Percentiles rank a stretch among this genome's conserved stretches.
phyloP scores from a whole-genome alignment of 2,113 vertebrate species.

The Neotoma lepida region DNA sequence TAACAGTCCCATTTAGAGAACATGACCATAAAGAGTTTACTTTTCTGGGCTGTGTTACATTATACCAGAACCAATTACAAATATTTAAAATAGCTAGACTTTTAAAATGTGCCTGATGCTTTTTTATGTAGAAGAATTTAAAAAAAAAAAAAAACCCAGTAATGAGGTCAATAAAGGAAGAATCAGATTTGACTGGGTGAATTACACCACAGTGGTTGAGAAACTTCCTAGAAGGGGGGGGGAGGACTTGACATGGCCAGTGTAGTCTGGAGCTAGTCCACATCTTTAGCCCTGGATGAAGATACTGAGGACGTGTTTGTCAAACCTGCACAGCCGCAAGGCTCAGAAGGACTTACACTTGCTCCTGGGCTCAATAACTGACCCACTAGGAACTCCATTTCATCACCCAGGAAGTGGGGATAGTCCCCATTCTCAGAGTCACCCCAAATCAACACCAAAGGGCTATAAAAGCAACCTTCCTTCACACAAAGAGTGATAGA shows the following conservation, averaged over 20 bases:
- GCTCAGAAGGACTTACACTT: neutral
- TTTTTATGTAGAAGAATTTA: slow-evolving; percentile 67
- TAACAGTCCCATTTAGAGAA: slow-evolving; percentile 51
- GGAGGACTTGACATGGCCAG: neutral
- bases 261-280: neutral
- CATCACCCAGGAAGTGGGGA: neutral
- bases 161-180: slow-evolving; percentile 57
- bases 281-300: neutral
- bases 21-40: slow-evolving; percentile 53
- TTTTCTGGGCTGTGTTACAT: slow-evolving; percentile 55
- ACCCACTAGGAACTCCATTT: neutral
- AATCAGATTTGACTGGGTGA: slow-evolving; percentile 66
- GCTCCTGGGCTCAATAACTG: neutral
- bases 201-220: neutral
- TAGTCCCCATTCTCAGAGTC: neutral
- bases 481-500: neutral
- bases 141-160: neutral
- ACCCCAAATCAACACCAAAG: neutral
- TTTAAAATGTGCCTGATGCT: slow-evolving; percentile 58
- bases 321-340: neutral
- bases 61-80: slow-evolving; percentile 52
- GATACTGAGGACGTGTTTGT: slow-evolving; percentile 49
- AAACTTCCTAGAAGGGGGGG: neutral
- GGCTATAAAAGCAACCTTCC: neutral
- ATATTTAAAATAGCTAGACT: slow-evolving; percentile 71